phyloP scores from a whole-genome alignment of 2,113 vertebrate species.

The Typhlomys cinereus region DNA sequence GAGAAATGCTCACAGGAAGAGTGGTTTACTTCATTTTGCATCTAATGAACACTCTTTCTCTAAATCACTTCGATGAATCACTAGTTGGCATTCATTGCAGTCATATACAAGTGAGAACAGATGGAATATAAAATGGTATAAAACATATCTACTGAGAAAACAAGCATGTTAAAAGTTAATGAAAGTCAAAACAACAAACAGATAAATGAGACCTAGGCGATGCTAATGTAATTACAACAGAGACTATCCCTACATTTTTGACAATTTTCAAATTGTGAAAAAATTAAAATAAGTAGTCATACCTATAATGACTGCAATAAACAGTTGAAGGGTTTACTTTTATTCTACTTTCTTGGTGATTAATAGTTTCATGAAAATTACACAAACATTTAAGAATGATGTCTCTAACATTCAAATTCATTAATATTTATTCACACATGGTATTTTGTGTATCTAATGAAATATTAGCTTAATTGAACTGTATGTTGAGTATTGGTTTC shows the following conservation, averaged over 20 bases:
- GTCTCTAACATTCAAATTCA: neutral
- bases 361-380: neutral
- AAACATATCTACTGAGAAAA: slow-evolving; percentile 60
- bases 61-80: slow-evolving; percentile 75
- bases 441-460: neutral
- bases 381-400: neutral
- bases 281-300: neutral
- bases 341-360: neutral
- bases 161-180: slow-evolving; percentile 69
- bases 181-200: slow-evolving; percentile 49
- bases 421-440: accelerated
- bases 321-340: neutral
- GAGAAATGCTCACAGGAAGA: slow-evolving; percentile 48
- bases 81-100: slow-evolving; percentile 65
- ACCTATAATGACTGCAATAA: neutral
- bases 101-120: slow-evolving; percentile 66
- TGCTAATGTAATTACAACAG: slow-evolving; percentile 26
- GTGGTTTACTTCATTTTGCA: slow-evolving; percentile 53
- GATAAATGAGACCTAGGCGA: slow-evolving; percentile 1
- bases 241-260: neutral
- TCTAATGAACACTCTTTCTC: slow-evolving; percentile 46
- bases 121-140: slow-evolving; percentile 72
- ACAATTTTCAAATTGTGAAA: neutral
- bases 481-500: neutral
- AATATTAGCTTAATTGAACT: neutral